Evolutionary conservation across 1,140 invertebrate species (phyloP).

Genomic region (Heliconius melpomene): DNA sequence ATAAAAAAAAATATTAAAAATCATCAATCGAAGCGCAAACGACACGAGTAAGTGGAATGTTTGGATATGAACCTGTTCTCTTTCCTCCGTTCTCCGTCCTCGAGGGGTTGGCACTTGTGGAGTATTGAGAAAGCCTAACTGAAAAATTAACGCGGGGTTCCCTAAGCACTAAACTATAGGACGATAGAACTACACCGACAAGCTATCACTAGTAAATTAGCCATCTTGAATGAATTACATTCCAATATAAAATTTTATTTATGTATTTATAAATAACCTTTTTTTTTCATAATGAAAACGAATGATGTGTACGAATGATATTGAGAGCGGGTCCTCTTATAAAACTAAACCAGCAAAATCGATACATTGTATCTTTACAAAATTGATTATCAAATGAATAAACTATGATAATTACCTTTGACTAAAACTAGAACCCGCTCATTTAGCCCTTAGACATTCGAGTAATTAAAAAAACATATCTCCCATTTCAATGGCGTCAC

Average conservation of each 20-base stretch:
- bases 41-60: slow-evolving; percentile 59
- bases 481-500: background rate
- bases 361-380: background rate
- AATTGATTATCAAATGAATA: background rate
- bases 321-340: slow-evolving; percentile 29
- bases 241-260: slow-evolving; percentile 52
- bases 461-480: background rate
- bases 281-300: slow-evolving; percentile 56
- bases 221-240: slow-evolving; percentile 43
- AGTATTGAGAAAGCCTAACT: slow-evolving; percentile 44
- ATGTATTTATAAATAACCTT: slow-evolving; percentile 42
- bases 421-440: background rate
- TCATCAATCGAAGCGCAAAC: background rate
- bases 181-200: slow-evolving; percentile 50
- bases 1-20: background rate
- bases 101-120: slow-evolving; percentile 68
- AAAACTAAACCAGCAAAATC: background rate
- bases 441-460: background rate
- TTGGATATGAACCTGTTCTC: slow-evolving; percentile 47
- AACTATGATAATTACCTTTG: background rate
- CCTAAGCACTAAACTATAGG: slow-evolving; percentile 11
- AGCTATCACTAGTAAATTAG: slow-evolving; percentile 60
- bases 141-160: slow-evolving; percentile 7
- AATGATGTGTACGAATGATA: slow-evolving; percentile 72
- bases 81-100: slow-evolving; percentile 37